Percentiles rank a stretch among this genome's conserved stretches.
phyloP scores from a whole-genome alignment of 2,888 invertebrate species.

The Taphrorychus bicolor region DNA sequence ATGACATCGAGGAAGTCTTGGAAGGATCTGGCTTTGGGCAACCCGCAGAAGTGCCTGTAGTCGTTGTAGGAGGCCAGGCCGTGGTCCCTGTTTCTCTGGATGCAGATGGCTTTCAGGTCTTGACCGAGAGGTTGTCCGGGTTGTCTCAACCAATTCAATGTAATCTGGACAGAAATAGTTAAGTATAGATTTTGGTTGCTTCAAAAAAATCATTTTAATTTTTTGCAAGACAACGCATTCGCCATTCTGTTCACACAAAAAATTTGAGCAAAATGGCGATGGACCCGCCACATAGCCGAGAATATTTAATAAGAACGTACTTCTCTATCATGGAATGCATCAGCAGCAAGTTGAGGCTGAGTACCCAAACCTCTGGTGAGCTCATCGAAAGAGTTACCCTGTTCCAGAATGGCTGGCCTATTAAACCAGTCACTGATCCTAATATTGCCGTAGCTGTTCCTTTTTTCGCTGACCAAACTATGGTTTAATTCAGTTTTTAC shows the following conservation, averaged over 20 bases:
- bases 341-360: conserved; percentile 79
- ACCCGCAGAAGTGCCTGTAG: conserved; percentile 78
- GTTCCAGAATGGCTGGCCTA: conserved; percentile 70
- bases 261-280: no score
- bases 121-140: conserved; percentile 74
- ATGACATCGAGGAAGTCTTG: conserved; percentile 75
- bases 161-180: conserved; percentile 62
- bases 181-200: no score
- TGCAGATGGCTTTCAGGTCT: conserved; percentile 82
- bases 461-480: conserved; percentile 68
- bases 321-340: conserved; percentile 79
- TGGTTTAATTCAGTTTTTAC: neutral
- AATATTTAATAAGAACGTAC: conserved; percentile 56
- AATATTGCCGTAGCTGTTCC: conserved; percentile 64
- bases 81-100: conserved; percentile 88
- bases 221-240: no score
- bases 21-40: conserved; percentile 73
- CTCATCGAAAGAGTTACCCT: conserved; percentile 72
- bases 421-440: conserved; percentile 77
- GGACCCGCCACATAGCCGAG: no score
- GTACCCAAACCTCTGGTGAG: conserved; percentile 77
- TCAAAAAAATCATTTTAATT: no score
- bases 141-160: conserved; percentile 71
- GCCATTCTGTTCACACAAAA: no score
- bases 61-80: conserved; percentile 82